These are phyloP conservation scores for Leucophenga montana DNA, from an alignment of 2,888 invertebrate genomes.

Conservation along the genomic window DNA sequence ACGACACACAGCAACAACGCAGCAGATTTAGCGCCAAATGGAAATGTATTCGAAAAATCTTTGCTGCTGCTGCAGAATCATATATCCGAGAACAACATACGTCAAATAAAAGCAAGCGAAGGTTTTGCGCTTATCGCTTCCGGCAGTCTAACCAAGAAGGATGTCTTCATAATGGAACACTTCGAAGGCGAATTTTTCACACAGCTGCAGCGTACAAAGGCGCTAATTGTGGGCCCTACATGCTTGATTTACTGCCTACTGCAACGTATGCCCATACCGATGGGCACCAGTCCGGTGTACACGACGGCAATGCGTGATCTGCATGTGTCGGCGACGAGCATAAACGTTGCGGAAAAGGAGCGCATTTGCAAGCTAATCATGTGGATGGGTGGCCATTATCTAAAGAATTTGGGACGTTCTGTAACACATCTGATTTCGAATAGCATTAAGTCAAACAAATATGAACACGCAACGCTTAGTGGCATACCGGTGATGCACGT, in stretches of 20 bases:
- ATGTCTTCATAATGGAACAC: constrained; percentile 85
- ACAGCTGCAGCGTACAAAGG: constrained; percentile 78
- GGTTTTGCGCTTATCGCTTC: constrained; percentile 75
- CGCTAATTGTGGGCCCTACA: constrained; percentile 86
- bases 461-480: constrained; percentile 75
- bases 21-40: constrained; percentile 37
- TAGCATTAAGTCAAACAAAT: constrained; percentile 84
- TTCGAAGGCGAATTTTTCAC: constrained; percentile 85
- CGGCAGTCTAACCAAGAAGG: constrained; percentile 77
- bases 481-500: constrained; percentile 82
- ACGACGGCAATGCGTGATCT: constrained; percentile 86
- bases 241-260: constrained; percentile 84
- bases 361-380: constrained; percentile 78
- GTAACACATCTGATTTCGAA: constrained; percentile 89
- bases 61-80: constrained; percentile 59
- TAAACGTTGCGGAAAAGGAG: constrained; percentile 75
- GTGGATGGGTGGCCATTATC: constrained; percentile 85
- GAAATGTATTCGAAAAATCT: constrained; percentile 52
- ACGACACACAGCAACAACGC: constrained; percentile 44
- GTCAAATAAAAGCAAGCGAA: constrained; percentile 79
- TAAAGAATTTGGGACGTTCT: constrained; percentile 77
- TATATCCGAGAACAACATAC: constrained; percentile 65
- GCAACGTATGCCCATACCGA: constrained; percentile 83
- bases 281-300: constrained; percentile 83
- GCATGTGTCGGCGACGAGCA: constrained; percentile 79